Base-by-base conservation (phyloP, 2,888 invertebrate genomes). In the Psylliodes chrysocephalus region DNA sequence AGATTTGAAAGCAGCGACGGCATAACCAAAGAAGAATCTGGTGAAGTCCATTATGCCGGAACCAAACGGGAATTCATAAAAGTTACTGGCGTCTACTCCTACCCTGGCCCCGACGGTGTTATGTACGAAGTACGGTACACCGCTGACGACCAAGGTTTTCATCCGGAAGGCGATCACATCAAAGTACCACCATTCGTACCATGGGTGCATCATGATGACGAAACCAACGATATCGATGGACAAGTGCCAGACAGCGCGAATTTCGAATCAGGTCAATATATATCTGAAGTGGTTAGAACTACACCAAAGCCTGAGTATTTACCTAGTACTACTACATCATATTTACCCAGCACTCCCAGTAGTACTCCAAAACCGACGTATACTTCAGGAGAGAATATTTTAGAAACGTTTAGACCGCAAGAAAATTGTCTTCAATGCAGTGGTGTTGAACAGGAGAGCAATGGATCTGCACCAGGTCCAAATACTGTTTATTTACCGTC, bases 51-150 rank as follows among this genome's bases (percentile, higher is more conserved):
- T 4, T 42, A 76, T 30, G 64, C 70, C n/a, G 73, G 73, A 4
- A 70, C 73, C 10, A 64, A 73, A 42, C 69, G 73, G 51, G 71
- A 72, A 17, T 59, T 74, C 10, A 79, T 81, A 4, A 60, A 72
- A 53, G 84, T 82, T 1, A 77, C 81, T 60, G 85, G 85, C 6
- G 78, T 78, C 1, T 84, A 77, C 74, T 82, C 82, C 25, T 85
- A 84, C 75, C 80, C 81, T 1, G 83, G 80, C 7, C 78, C 80
- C 6, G 84, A 84, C 64, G 85, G 85, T 3, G 78, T 78, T 12
- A 76, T 78, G 18, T 80, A 82, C 70, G 77, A 78, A 7, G 74
- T 85, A 52, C 78, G 78, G 4, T 86, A 85, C 75, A 75, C 82
- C 28, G 85, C 85, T 60, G 84, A 85, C 70, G 83, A 84, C 71